Evolutionary conservation across 2,113 vertebrate genomes (phyloP).

Genomic region (Athene cunicularia): DNA sequence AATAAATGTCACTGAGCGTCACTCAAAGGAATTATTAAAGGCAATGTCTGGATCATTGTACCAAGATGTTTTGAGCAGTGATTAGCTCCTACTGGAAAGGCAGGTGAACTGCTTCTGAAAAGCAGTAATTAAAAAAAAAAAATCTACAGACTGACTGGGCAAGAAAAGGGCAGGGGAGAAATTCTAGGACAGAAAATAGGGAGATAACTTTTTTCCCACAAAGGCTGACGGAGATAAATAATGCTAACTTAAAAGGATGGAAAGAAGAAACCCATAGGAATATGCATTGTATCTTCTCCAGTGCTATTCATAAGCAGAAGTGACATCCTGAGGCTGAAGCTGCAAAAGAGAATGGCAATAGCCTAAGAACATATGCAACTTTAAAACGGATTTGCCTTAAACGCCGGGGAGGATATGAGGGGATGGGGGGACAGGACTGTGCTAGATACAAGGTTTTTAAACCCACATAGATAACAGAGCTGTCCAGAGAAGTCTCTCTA

Average conservation of each 20-base stretch:
- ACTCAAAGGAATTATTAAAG: not conserved
- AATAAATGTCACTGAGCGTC: not conserved
- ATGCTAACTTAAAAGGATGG: not conserved
- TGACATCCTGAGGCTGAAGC: not conserved
- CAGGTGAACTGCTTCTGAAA: not conserved
- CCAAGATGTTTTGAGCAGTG: rapidly evolving
- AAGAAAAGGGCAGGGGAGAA: not conserved
- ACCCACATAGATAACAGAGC: not conserved
- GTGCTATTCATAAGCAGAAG: not conserved
- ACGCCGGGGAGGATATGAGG: rapidly evolving
- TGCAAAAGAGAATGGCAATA: not conserved
- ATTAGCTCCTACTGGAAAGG: not conserved
- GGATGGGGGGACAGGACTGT: not conserved
- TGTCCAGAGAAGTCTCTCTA: not conserved
- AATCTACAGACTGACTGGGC: not conserved
- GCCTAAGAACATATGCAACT: not conserved
- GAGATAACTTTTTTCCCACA: not conserved
- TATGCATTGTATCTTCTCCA: not conserved
- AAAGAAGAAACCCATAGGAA: not conserved
- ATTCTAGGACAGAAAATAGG: not conserved
- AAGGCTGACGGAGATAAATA: not conserved
- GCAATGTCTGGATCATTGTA: not conserved
- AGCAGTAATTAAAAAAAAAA: not conserved
- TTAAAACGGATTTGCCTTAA: not conserved
- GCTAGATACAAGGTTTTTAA: not conserved